Percentiles rank a stretch among this genome's conserved stretches.
Conservation (phyloP, 2,888 invertebrate species). For the Sesamia inferens region DNA sequence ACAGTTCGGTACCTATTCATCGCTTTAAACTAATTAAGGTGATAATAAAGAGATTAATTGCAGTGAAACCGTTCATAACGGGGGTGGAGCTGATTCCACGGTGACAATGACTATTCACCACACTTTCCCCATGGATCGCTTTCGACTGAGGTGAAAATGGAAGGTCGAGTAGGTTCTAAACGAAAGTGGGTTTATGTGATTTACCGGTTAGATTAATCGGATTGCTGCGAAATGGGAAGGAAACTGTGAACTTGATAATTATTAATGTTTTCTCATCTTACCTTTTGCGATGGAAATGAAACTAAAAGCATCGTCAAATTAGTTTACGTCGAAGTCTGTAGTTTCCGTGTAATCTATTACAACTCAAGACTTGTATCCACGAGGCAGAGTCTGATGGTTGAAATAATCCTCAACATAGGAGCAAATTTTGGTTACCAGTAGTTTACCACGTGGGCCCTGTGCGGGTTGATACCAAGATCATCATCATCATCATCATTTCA, state of each 20-base stretch:
- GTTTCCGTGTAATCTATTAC: neutral
- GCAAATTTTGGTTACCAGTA: too few species aligned
- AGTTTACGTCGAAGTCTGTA: neutral
- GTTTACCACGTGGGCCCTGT: too few species aligned
- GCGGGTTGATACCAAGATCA: too few species aligned
- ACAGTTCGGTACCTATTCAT: slow-evolving; percentile 25
- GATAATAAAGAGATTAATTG: slow-evolving; percentile 57
- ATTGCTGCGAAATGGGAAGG: neutral
- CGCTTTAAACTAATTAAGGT: slow-evolving; percentile 33
- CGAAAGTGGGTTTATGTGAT: slow-evolving; percentile 42
- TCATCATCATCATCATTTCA: too few species aligned
- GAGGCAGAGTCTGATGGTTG: neutral
- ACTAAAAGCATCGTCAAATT: neutral
- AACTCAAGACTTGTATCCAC: neutral
- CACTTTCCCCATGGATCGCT: slow-evolving; percentile 69
- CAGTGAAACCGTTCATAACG: slow-evolving; percentile 57
- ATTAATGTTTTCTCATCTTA: neutral
- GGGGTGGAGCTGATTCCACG: slow-evolving; percentile 50
- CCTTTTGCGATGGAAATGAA: neutral
- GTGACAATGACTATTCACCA: slow-evolving; percentile 64
- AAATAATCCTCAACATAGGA: neutral
- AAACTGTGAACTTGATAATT: neutral
- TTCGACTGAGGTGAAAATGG: slow-evolving; percentile 61
- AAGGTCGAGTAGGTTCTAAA: slow-evolving; percentile 27
- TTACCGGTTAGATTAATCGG: slow-evolving; percentile 4